Evolutionary conservation across 92 coral and sea anemone genomes (phyloP), one percentile per base, ranked within the genome.

Genomic region (Actinostola sp.): DNA sequence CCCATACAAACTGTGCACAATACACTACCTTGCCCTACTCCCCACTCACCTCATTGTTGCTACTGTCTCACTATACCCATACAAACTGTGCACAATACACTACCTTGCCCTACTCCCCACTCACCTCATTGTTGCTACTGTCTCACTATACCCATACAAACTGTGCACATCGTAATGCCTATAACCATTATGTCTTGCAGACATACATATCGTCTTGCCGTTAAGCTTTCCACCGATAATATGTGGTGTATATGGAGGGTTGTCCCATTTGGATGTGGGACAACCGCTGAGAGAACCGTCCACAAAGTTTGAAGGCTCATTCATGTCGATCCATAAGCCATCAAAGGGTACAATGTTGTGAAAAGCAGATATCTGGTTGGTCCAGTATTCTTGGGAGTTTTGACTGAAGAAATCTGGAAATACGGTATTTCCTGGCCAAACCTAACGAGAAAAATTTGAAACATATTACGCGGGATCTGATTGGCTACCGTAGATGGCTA

Each of bases 301-400:
- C 0, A 94, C 97, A 82, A 94, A 94, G 77, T 94, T 94, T 13
- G 98, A 97, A 10, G 98, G 98, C 63, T 94, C 98, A 58, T 94
- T 94, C 98, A 94, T 94, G 50, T 94, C 98, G 20, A 93, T 91
- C 98, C 98, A 93, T 30, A 93, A 72, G 61, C 94, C 98, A 54
- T 93, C 97, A 70, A 91, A 93, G 33, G 81, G 84, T 26, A 93
- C 65, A 39, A 62, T 66, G 33, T 79, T 83, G 76, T 69, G 86
- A 54, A 93, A 93, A 35, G 91, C 93, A 27, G 77, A 65, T 33
- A 91, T 82, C 21, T 88, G 92, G 16, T 31, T 60, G 13, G 72
- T 85, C 98, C 98, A 93, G 86, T 89, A 93, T 12, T 66, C 35
- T 23, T 66, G 50, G 69, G 88, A 89, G 36, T 80, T 63, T 23